Conservation (phyloP, 2,113 vertebrate species). For the Castor canadensis region DNA sequence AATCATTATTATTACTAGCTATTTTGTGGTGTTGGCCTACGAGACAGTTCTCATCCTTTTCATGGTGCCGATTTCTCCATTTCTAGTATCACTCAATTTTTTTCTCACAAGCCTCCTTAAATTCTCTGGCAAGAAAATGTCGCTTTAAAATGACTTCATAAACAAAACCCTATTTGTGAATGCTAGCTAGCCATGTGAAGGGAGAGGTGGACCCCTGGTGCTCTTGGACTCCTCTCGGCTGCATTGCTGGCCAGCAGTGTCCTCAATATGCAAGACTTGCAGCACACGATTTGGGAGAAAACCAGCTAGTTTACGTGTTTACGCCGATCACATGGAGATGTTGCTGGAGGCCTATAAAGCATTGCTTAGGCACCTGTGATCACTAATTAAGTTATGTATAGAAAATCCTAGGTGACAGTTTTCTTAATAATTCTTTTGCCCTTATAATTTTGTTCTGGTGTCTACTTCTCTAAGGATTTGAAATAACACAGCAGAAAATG, state of each 20-base stretch:
- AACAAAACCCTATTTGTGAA: neutral
- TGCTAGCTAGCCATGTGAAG: neutral
- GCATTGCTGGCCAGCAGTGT: neutral
- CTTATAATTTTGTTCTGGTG: constrained; percentile 8
- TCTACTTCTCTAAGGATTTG: neutral
- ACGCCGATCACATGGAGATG: neutral
- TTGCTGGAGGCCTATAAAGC: neutral
- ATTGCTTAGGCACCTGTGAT: neutral
- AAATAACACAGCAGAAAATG: constrained; percentile 7
- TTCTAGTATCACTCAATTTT: constrained; percentile 77
- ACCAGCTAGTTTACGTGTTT: neutral
- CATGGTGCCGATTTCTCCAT: constrained; percentile 59
- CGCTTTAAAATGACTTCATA: constrained; percentile 35
- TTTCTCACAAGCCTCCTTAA: constrained; percentile 71
- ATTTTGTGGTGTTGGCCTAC: constrained; percentile 45
- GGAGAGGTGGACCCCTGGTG: neutral
- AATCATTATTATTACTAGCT: neutral
- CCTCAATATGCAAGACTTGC: neutral
- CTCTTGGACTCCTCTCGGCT: neutral
- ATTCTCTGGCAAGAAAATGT: constrained; percentile 67
- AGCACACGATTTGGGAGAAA: neutral
- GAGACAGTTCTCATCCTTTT: neutral
- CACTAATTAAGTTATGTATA: constrained; percentile 22
- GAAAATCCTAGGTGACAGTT: neutral
- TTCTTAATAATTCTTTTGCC: neutral